Evolutionary conservation across 1,140 invertebrate genomes (phyloP).

Genomic region (Ceratoteleas bidentatus): DNA sequence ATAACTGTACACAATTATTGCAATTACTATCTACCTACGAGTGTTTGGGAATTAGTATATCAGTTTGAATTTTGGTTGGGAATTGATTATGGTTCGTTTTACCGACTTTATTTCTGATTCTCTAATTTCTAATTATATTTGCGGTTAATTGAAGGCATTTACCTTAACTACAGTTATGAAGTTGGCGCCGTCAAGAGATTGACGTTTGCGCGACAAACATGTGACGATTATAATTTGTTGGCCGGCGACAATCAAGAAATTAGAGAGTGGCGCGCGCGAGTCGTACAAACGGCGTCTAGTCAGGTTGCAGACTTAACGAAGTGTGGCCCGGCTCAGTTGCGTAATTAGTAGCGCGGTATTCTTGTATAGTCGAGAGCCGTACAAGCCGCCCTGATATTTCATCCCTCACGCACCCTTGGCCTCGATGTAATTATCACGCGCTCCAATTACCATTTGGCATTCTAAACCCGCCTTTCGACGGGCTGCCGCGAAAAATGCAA

Average conservation of each 20-base stretch:
- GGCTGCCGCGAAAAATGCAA: conserved; percentile 35
- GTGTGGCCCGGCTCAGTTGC: conserved; percentile 40
- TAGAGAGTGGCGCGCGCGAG: conserved; percentile 26
- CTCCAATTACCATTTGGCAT: conserved; percentile 64
- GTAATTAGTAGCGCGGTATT: conserved; percentile 62
- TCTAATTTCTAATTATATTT: too few relatives aligned
- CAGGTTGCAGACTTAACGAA: conserved; percentile 59
- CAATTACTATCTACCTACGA: too few relatives aligned
- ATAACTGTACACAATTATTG: too few relatives aligned
- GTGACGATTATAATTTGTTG: conserved; percentile 50
- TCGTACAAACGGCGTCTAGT: conserved; percentile 54
- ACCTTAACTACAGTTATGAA: too few relatives aligned
- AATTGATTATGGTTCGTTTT: too few relatives aligned
- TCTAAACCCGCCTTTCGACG: conserved; percentile 39
- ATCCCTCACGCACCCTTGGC: conserved; percentile 60
- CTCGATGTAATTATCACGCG: conserved; percentile 63
- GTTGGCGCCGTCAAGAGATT: too few relatives aligned
- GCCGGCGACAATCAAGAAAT: conserved; percentile 54
- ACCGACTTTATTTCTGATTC: too few relatives aligned
- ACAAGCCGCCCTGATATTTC: conserved; percentile 59
- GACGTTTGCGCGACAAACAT: conserved; percentile 10
- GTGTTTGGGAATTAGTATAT: too few relatives aligned
- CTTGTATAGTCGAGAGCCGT: conserved; percentile 55
- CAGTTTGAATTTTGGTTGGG: too few relatives aligned
- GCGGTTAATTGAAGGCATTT: too few relatives aligned